These are phyloP conservation scores for Porites lutea DNA, from an alignment of 64 coral and sea anemone genomes.

Conservation along the genomic window DNA sequence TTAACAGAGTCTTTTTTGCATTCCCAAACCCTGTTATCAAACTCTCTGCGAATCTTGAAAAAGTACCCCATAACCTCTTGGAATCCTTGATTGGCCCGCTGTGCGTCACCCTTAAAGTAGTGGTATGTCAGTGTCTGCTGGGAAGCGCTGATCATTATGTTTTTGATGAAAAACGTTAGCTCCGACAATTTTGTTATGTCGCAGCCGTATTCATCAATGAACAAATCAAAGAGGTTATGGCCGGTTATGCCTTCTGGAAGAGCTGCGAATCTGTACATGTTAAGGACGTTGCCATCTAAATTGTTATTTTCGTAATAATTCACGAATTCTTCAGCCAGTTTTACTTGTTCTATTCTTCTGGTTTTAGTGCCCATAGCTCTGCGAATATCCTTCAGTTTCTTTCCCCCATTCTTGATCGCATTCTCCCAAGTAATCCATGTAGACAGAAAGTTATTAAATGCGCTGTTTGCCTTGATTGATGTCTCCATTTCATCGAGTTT, in stretches of 20 bases:
- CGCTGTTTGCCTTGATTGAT: constrained; percentile 16
- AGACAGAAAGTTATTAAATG: constrained; percentile 16
- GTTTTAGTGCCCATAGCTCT: constrained; percentile 11
- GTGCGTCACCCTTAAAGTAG: neutral
- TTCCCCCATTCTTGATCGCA: constrained; percentile 1
- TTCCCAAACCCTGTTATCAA: constrained; percentile 23
- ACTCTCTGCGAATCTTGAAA: constrained; percentile 18
- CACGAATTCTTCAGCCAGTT: constrained; percentile 30
- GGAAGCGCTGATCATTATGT: constrained; percentile 26
- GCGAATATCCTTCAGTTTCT: constrained; percentile 3
- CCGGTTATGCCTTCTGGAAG: neutral
- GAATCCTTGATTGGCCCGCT: neutral
- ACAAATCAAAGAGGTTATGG: constrained; percentile 18
- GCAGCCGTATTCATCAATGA: constrained; percentile 25
- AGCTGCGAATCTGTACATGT: constrained; percentile 33
- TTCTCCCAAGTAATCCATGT: constrained; percentile 27
- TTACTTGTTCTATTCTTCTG: constrained; percentile 39
- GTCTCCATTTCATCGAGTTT: constrained; percentile 34
- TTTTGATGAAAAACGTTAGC: constrained; percentile 23
- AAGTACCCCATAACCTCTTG: neutral
- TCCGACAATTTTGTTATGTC: constrained; percentile 25
- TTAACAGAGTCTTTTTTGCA: constrained; percentile 1
- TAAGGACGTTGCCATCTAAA: constrained; percentile 5
- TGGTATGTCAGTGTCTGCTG: constrained; percentile 23
- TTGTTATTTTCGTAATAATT: constrained; percentile 31